phyloP scores from a whole-genome alignment of 2,888 invertebrate species.

The Drosophila gaucha region DNA sequence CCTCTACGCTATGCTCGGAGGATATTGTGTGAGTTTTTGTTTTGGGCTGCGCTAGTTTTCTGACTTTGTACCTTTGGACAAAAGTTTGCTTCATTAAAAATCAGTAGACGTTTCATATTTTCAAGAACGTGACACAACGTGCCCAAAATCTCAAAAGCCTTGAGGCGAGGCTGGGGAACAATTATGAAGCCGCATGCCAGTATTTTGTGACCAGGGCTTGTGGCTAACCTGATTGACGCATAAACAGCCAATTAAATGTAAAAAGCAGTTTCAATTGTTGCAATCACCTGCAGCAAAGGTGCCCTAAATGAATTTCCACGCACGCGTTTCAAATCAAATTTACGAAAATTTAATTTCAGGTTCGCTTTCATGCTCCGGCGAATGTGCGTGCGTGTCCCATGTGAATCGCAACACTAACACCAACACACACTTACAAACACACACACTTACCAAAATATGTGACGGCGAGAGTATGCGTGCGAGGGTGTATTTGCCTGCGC shows the following conservation, averaged over 20 bases:
- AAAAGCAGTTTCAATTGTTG: slow-evolving; percentile 52
- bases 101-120: slow-evolving; percentile 80
- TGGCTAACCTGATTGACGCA: slow-evolving; percentile 72
- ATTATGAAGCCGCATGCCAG: slow-evolving; percentile 35
- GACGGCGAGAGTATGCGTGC: not conserved
- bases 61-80: slow-evolving; percentile 60
- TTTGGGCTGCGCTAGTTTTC: slow-evolving; percentile 47
- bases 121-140: slow-evolving; percentile 79
- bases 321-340: slow-evolving; percentile 77
- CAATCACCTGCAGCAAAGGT: slow-evolving; percentile 41
- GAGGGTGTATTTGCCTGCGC: slow-evolving; percentile 40
- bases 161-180: slow-evolving; percentile 32
- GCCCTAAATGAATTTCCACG: slow-evolving; percentile 72
- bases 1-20: not conserved
- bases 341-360: slow-evolving; percentile 73
- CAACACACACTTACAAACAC: slow-evolving; percentile 9
- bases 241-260: slow-evolving; percentile 72
- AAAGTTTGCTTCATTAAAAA: slow-evolving; percentile 79
- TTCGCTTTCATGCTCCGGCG: slow-evolving; percentile 68
- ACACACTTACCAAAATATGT: slow-evolving; percentile 4
- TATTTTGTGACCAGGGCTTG: slow-evolving; percentile 11
- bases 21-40: slow-evolving; percentile 17
- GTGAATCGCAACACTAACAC: slow-evolving; percentile 23
- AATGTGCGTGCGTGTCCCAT: slow-evolving; percentile 64
- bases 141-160: slow-evolving; percentile 56